Conservation (phyloP, 2,797 vertebrate genomes). For the Cyclopterus lumpus region DNA sequence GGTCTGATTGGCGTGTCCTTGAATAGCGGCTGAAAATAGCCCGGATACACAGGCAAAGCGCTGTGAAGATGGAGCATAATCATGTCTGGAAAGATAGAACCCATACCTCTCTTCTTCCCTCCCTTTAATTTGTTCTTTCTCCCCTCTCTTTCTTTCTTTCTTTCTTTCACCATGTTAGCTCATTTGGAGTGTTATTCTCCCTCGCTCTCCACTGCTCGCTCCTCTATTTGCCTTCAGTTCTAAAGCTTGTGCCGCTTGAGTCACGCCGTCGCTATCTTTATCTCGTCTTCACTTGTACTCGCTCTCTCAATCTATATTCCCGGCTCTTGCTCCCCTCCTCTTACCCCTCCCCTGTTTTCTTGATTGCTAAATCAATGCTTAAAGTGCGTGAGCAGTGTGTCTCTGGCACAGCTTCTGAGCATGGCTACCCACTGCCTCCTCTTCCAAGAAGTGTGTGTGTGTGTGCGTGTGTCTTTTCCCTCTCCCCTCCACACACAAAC, state of each 20-base stretch:
- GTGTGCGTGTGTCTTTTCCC: constrained; percentile 1
- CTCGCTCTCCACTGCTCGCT: constrained; percentile 27
- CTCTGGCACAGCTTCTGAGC: constrained; percentile 81
- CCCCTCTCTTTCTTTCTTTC: constrained; percentile 6
- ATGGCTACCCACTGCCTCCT: constrained; percentile 75
- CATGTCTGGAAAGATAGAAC: constrained; percentile 51
- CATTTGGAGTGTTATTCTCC: constrained; percentile 41
- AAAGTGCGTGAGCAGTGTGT: constrained; percentile 82
- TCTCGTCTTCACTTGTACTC: constrained; percentile 29
- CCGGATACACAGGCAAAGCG: constrained; percentile 54
- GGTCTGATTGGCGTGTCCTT: constrained; percentile 67
- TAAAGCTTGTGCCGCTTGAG: constrained; percentile 35
- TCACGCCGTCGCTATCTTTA: constrained; percentile 49
- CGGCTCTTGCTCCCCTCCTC: constrained; percentile 29
- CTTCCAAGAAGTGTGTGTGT: constrained; percentile 76
- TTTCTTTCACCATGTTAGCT: constrained; percentile 36
- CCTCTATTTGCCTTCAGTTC: constrained; percentile 44
- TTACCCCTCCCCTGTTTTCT: constrained; percentile 56
- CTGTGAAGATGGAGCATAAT: constrained; percentile 56
- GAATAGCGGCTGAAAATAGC: constrained; percentile 70
- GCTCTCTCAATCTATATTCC: constrained; percentile 64
- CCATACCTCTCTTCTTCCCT: constrained; percentile 9
- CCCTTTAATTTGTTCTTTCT: constrained; percentile 37
- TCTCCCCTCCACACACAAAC: constrained; percentile 57
- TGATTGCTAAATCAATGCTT: constrained; percentile 87